Evolutionary conservation across 1,140 invertebrate genomes (phyloP).

Genomic region (Nephila pilipes): DNA sequence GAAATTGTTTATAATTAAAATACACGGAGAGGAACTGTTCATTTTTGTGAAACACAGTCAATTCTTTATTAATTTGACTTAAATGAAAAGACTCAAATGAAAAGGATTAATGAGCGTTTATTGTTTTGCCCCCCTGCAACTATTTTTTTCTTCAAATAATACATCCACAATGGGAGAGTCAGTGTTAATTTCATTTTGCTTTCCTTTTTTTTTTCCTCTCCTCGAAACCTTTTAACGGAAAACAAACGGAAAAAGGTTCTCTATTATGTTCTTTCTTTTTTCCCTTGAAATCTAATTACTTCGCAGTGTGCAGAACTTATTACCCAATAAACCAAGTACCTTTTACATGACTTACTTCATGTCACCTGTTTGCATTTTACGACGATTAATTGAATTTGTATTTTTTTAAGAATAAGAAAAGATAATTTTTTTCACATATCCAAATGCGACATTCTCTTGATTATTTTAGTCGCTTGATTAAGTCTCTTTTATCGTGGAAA

Average conservation of each 20-base stretch:
- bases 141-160: slow-evolving; percentile 5
- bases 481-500: slow-evolving; percentile 35
- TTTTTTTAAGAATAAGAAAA: not conserved
- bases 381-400: slow-evolving; percentile 58
- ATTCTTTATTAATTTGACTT: slow-evolving; percentile 5
- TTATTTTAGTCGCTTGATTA: slow-evolving; percentile 62
- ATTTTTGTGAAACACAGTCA: not conserved
- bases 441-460: slow-evolving; percentile 35
- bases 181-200: slow-evolving; percentile 53
- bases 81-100: slow-evolving; percentile 29
- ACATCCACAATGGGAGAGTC: slow-evolving; percentile 4
- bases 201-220: not conserved
- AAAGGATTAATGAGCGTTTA: slow-evolving; percentile 49
- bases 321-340: slow-evolving; percentile 61
- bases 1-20: not conserved
- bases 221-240: slow-evolving; percentile 46
- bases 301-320: slow-evolving; percentile 52
- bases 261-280: not conserved
- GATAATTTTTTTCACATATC: slow-evolving; percentile 10
- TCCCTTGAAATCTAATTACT: slow-evolving; percentile 49
- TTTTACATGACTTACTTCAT: slow-evolving; percentile 53
- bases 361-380: slow-evolving; percentile 62
- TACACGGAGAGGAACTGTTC: not conserved
- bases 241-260: slow-evolving; percentile 54
- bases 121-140: not conserved